These are phyloP conservation scores for Watersipora subatra DNA, from an alignment of 1,140 invertebrate genomes.

Conservation along the genomic window DNA sequence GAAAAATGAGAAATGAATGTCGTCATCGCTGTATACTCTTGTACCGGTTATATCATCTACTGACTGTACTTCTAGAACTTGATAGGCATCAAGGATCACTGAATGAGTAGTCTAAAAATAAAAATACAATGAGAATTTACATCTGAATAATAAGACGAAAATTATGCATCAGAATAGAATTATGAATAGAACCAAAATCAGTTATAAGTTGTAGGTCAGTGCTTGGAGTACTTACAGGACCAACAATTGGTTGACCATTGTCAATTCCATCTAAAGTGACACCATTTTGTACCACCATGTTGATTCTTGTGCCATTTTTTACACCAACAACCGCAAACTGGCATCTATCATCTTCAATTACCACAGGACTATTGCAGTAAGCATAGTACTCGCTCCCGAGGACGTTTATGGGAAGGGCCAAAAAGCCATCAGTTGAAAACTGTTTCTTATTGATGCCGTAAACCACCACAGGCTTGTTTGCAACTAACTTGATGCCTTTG, in stretches of 20 bases:
- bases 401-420: constrained; percentile 23
- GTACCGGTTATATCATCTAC: background rate
- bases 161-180: no score
- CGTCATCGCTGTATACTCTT: background rate
- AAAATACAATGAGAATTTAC: no score
- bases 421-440: constrained; percentile 23
- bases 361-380: background rate
- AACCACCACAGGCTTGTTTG: constrained; percentile 17
- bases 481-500: background rate
- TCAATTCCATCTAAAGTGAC: no score
- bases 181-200: no score
- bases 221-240: no score
- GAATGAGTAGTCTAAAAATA: no score
- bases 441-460: constrained; percentile 20
- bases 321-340: background rate
- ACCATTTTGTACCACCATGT: background rate
- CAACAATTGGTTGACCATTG: no score
- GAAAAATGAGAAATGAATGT: background rate
- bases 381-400: background rate
- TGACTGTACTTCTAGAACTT: background rate
- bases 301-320: background rate
- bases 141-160: no score
- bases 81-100: no score
- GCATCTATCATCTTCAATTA: background rate
- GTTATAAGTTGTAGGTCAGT: no score